Base-by-base conservation (phyloP, 2,113 vertebrate genomes). In the Tichodroma muraria region DNA sequence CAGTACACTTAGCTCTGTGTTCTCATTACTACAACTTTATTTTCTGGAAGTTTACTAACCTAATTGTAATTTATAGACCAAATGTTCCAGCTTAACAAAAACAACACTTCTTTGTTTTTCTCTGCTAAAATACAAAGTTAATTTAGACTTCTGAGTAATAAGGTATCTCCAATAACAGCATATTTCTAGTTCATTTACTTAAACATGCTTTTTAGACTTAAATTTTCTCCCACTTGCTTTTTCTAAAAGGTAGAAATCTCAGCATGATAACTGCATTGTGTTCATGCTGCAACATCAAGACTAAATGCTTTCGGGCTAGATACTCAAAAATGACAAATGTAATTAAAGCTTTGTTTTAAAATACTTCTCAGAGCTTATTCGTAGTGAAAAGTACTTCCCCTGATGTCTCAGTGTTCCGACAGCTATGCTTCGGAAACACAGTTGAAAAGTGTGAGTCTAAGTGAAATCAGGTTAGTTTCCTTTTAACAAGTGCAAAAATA, bases 281-380 rank as follows among this genome's bases (percentile, higher is more conserved):
- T 33, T 86, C 60, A 44, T 44, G 27, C 30, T 1, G 1, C 70
- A 93, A 64, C 13, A 81, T 76, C 25, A 90, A 68, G 87, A 89
- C 73, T 64, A 89, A 91, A 83, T 15, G 10, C 28, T 94, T 87
- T 63, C 6, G 8, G 50, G 75, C 68, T 95, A 63, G 42, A 89
- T 33, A 65, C 21, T 78, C 68, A 75, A 65, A 94, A 91, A 93
- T 85, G 28, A 88, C 40, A 89, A 88, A 75, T 45, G 19, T 83
- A 94, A 80, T 95, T 96, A 96, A 96, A 92, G 28, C 20, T 90
- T 87, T 91, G 25, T 35, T 92, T 96, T 83, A 93, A 91, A 89
- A 77, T 68, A 78, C 52, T 78, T 89, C 50, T 85, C 31, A 65
- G 64, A 77, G 10, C 11, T 91, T 91, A 89, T 54, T 83, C 38